Conservation (phyloP, 64 coral and sea anemone genomes). For the Montipora sp. region DNA sequence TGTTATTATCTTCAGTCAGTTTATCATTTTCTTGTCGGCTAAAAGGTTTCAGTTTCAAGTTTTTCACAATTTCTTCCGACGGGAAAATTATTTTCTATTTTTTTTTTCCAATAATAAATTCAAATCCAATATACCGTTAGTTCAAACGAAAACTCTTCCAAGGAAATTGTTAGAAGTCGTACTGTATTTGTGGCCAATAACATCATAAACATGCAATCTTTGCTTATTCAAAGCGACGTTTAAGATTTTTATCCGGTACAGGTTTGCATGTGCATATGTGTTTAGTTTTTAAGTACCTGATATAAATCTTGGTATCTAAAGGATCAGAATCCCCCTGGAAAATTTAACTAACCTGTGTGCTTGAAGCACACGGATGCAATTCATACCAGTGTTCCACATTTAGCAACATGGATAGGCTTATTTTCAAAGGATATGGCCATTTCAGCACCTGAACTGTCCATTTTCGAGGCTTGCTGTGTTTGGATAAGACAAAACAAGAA, state of each 20-base stretch:
- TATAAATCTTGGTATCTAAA: too few species aligned
- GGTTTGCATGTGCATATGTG: too few species aligned
- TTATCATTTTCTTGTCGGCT: too few species aligned
- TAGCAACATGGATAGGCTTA: background rate
- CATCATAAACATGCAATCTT: background rate
- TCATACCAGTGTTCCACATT: background rate
- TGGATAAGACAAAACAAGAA: constrained; percentile 80
- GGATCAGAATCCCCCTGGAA: too few species aligned
- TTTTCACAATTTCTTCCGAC: background rate
- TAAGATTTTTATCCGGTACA: too few species aligned
- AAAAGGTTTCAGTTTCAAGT: background rate
- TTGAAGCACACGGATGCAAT: background rate
- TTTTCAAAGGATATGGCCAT: constrained; percentile 92
- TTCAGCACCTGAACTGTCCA: constrained; percentile 81
- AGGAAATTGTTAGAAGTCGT: background rate
- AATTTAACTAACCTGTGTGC: background rate
- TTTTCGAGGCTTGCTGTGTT: constrained; percentile 60
- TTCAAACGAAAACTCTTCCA: background rate
- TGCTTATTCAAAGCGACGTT: too few species aligned
- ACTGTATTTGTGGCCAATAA: background rate
- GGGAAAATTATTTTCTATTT: background rate
- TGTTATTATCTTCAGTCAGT: too few species aligned
- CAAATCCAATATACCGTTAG: background rate
- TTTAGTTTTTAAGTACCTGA: too few species aligned
- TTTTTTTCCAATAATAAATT: background rate